A percentile compares a stretch with the other conserved stretches of the same genome.
phyloP scores from a whole-genome alignment of 2,797 vertebrate genomes.

The Sebastes ruberrimus region DNA sequence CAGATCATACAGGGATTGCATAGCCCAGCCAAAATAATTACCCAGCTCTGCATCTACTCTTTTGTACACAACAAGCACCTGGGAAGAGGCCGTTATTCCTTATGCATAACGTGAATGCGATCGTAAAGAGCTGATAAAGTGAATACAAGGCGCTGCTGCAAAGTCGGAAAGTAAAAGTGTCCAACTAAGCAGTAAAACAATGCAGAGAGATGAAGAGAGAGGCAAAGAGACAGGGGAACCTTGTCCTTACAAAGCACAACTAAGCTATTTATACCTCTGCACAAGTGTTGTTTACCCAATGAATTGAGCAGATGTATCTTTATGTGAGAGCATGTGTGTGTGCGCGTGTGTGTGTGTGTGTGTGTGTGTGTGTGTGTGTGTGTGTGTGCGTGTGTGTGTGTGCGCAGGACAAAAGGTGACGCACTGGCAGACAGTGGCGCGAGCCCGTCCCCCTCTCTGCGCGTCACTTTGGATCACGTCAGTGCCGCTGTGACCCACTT shows the following conservation, averaged over 20 bases:
- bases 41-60: slow-evolving; percentile 9
- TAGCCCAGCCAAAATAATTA: slow-evolving; percentile 31
- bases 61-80: slow-evolving; percentile 17
- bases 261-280: slow-evolving; percentile 42
- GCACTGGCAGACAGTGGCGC: slow-evolving; percentile 40
- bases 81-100: slow-evolving; percentile 27
- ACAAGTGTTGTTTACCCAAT: slow-evolving; percentile 44
- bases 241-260: slow-evolving; percentile 8
- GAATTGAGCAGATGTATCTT: slow-evolving; percentile 32
- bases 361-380: slow-evolving; percentile 1
- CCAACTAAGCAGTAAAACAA: slow-evolving; percentile 31
- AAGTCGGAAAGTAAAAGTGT: slow-evolving; percentile 10
- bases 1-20: slow-evolving; percentile 30
- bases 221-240: background rate
- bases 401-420: slow-evolving; percentile 55
- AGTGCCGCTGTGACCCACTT: slow-evolving; percentile 75
- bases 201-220: background rate
- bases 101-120: slow-evolving; percentile 33
- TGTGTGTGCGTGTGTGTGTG: background rate
- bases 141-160: background rate
- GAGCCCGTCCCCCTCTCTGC: slow-evolving; percentile 41
- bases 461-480: slow-evolving; percentile 69
- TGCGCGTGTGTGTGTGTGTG: background rate
- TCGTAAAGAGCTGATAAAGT: slow-evolving; percentile 21
- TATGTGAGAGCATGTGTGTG: background rate